Percentiles rank a stretch among this genome's conserved stretches.
phyloP scores from a whole-genome alignment of 2,888 invertebrate genomes.

The Aradus depressus region DNA sequence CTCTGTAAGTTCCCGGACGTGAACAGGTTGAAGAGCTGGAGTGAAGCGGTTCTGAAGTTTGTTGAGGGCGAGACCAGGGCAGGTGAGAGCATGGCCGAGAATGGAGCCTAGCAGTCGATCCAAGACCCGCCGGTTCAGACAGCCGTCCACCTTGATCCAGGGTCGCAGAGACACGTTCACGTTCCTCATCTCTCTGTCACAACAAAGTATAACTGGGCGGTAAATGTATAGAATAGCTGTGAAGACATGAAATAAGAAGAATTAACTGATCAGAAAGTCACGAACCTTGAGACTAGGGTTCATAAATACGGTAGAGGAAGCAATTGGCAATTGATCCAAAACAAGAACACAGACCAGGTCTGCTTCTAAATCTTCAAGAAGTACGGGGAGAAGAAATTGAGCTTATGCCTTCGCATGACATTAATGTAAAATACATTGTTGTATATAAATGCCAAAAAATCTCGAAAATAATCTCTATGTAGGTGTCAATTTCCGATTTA shows the following conservation, averaged over 20 bases:
- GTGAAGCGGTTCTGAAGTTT: constrained; percentile 49
- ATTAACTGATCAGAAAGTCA: no score
- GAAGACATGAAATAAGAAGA: no score
- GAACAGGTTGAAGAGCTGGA: constrained; percentile 53
- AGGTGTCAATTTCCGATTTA: no score
- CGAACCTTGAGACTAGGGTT: not conserved
- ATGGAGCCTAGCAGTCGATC: constrained; percentile 57
- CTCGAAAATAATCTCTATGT: not conserved
- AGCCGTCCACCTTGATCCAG: constrained; percentile 65
- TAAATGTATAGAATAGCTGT: no score
- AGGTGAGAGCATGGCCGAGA: constrained; percentile 50
- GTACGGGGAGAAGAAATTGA: no score
- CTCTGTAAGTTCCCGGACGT: constrained; percentile 49
- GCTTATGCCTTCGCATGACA: no score
- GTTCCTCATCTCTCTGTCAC: constrained; percentile 16
- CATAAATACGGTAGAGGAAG: no score
- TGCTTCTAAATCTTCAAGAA: no score
- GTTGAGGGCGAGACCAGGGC: constrained; percentile 46
- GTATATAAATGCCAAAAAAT: not conserved
- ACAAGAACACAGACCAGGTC: no score
- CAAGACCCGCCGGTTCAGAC: constrained; percentile 53
- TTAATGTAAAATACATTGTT: no score
- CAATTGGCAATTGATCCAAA: no score
- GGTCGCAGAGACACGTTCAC: constrained; percentile 44
- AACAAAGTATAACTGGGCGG: no score